A percentile compares a stretch with the other conserved stretches of the same genome.
phyloP scores from a whole-genome alignment of 2,797 vertebrate species.

The Scyliorhinus canicula region DNA sequence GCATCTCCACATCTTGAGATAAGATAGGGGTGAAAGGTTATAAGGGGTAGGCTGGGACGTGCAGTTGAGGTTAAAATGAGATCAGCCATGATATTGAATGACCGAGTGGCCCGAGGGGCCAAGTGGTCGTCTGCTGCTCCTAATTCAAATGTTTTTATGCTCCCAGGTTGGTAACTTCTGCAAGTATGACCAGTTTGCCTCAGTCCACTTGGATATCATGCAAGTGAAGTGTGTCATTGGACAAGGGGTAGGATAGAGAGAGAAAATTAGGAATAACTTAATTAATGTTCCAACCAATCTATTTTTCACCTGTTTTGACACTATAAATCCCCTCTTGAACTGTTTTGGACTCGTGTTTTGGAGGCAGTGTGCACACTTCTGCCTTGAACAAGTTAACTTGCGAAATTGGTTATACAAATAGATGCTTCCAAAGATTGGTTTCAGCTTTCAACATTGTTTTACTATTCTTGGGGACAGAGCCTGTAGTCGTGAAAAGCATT shows the following conservation, averaged over 20 bases:
- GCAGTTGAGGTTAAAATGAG: too few relatives aligned
- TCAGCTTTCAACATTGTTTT: background rate
- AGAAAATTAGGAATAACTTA: background rate
- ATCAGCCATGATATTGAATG: too few relatives aligned
- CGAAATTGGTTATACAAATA: background rate
- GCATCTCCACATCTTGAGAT: too few relatives aligned
- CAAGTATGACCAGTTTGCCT: background rate
- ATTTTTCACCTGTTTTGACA: background rate
- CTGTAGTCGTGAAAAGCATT: background rate
- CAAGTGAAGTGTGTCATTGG: background rate
- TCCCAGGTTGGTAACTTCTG: background rate
- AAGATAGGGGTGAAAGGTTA: too few relatives aligned
- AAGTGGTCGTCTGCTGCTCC: too few relatives aligned
- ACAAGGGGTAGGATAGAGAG: background rate
- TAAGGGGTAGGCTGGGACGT: too few relatives aligned
- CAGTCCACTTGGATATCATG: background rate
- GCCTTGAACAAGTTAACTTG: background rate
- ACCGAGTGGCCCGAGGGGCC: too few relatives aligned
- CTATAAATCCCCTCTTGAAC: background rate
- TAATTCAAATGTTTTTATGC: too few relatives aligned
- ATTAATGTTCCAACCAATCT: background rate
- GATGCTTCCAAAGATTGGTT: background rate
- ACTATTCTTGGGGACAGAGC: background rate
- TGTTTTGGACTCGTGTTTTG: background rate
- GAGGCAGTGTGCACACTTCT: background rate